These are phyloP conservation scores for Lagopus muta DNA, from an alignment of 2,113 vertebrate species.

Conservation along the genomic window DNA sequence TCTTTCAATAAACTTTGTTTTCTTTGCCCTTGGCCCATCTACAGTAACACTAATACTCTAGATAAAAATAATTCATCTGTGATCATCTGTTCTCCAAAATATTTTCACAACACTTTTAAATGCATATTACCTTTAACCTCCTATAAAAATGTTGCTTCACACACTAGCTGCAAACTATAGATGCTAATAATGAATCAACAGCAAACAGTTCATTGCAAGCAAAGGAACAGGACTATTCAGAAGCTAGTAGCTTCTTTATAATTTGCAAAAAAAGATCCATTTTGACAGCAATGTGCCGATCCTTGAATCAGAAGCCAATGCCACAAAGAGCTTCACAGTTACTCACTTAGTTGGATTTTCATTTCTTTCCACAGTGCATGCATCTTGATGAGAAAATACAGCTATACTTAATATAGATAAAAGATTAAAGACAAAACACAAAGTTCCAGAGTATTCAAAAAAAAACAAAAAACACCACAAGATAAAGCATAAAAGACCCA, in stretches of 20 bases:
- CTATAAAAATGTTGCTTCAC: accelerated
- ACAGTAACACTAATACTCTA: background rate
- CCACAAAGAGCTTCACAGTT: background rate
- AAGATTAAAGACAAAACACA: background rate
- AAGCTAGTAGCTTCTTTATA: background rate
- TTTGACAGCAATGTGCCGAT: background rate
- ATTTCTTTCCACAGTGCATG: background rate
- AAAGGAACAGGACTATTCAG: background rate
- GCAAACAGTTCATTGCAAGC: background rate
- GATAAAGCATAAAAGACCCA: background rate
- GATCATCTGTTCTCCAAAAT: background rate
- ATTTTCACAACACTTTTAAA: background rate
- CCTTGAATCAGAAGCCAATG: background rate
- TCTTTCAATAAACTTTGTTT: background rate
- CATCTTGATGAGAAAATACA: background rate
- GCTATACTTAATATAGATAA: background rate
- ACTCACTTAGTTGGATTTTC: background rate
- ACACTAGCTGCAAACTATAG: background rate
- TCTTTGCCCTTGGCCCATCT: background rate
- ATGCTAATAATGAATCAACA: background rate
- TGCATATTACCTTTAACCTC: background rate
- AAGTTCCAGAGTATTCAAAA: background rate
- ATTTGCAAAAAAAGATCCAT: background rate
- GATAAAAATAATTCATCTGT: background rate
- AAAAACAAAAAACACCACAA: background rate